Evolutionary conservation across 2,797 vertebrate genomes (phyloP).

Genomic region (Crocidura indochinensis): DNA sequence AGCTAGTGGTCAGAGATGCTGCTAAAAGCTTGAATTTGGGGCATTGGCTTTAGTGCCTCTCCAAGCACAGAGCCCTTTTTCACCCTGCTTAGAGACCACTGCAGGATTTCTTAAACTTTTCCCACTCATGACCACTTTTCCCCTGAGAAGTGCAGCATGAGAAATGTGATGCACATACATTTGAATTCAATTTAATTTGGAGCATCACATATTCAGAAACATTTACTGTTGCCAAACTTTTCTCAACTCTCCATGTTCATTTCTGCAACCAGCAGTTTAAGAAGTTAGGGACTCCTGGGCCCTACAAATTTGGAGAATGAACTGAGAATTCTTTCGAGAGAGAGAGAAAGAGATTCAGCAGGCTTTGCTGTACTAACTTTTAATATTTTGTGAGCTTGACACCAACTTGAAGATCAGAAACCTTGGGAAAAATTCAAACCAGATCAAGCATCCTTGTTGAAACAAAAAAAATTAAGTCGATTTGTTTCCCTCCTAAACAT

Average conservation of each 20-base stretch:
- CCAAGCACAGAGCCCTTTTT: background rate
- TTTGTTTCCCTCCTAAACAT: constrained; percentile 33
- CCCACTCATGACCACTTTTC: too few relatives aligned
- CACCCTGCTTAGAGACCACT: accelerated
- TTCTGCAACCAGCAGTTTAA: too few relatives aligned
- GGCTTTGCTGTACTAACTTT: background rate
- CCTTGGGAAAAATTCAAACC: constrained; percentile 19
- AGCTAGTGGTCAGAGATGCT: background rate
- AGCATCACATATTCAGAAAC: too few relatives aligned
- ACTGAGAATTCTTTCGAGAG: background rate
- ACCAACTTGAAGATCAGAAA: constrained; percentile 19
- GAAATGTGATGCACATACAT: too few relatives aligned
- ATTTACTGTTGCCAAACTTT: too few relatives aligned
- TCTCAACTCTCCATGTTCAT: too few relatives aligned
- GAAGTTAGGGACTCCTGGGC: too few relatives aligned
- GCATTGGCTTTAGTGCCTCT: background rate
- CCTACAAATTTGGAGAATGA: background rate
- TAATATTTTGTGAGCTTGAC: background rate
- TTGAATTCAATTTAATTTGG: too few relatives aligned
- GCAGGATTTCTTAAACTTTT: background rate
- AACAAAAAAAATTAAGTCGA: constrained; percentile 33
- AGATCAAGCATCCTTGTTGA: constrained; percentile 37
- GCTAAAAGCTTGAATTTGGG: background rate
- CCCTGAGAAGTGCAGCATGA: too few relatives aligned
- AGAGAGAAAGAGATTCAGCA: constrained; percentile 17